Percentiles rank a stretch among this genome's conserved stretches.
These are phyloP conservation scores for Perca flavescens DNA, from an alignment of 2,113 vertebrate species.

Conservation along the genomic window DNA sequence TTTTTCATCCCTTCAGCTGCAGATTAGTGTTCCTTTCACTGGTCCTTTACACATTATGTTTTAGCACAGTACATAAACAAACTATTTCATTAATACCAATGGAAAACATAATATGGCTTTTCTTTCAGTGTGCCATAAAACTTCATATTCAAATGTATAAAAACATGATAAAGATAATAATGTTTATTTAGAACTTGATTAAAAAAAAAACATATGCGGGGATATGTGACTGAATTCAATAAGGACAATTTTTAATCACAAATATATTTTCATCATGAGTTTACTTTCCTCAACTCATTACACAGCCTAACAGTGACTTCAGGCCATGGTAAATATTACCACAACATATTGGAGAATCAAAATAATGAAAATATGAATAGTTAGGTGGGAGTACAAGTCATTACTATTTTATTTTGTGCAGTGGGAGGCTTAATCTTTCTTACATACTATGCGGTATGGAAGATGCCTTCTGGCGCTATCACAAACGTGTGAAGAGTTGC, in stretches of 20 bases:
- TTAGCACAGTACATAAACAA: background rate
- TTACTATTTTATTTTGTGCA: background rate
- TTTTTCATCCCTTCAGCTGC: background rate
- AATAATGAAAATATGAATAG: slow-evolving; percentile 8
- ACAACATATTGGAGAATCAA: background rate
- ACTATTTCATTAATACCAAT: slow-evolving; percentile 6
- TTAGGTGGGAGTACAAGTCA: background rate
- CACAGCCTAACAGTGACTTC: background rate
- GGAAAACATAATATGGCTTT: background rate
- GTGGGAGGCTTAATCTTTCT: background rate
- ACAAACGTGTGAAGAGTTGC: background rate
- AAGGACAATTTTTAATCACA: background rate
- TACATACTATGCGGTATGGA: background rate
- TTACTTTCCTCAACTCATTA: background rate
- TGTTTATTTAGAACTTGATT: background rate
- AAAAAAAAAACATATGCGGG: background rate
- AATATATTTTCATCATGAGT: background rate
- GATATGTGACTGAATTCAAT: background rate
- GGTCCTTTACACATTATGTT: background rate
- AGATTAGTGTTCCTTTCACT: background rate
- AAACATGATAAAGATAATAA: background rate
- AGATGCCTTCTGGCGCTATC: background rate
- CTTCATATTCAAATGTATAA: no score
- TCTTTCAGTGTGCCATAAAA: background rate
- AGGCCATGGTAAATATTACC: background rate